Base-by-base conservation (phyloP, 2,113 vertebrate genomes). In the Protomyctophum bolini region DNA sequence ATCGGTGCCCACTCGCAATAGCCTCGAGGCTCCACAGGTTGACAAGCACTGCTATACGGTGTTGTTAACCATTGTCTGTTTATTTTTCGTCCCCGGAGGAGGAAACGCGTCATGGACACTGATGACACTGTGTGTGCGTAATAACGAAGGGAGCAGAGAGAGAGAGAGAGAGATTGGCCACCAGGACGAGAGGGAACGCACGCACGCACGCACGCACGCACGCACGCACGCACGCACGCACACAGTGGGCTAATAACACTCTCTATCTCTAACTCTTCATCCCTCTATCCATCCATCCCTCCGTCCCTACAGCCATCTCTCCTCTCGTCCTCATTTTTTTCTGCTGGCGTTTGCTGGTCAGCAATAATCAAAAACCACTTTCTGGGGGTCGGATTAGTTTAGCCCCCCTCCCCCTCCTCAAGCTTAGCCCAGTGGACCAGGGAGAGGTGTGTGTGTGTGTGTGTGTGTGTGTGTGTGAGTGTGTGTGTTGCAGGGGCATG, bases 311-410 rank as follows among this genome's bases (percentile, higher is more conserved):
- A 65, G 72, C 75, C 83, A 82, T 86, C 86, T 85, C 83, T 80
- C 83, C 73, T 58, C 74, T 79, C 83, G 75, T 79, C 66, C 73
- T 64, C 55, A 63, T 58, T 76, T 80, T 76, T 89, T 90, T 88
- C 81, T 88, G 82, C 95, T 96, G 94, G 94, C 94, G 94, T 97
- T 97, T 98, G 97, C 96, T 98, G 97, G 97, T 99, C 97, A 98
- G 97, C 96, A 98, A 98, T 99, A 97, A 98, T 98, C 96, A 95
- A 96, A 98, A 98, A 98, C 92, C 95, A 98, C 96, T 99, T 99
- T 98, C 96, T 96, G 94, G 95, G 95, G 96, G 84, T 80, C 83
- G 90, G 97, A 99, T 99, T 99, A 98, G 96, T 90, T 89, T 79
- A 87, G 63, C 79, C 80, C 80, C 82, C 69, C 82, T 79, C 77